Base-by-base conservation (phyloP, 2,113 vertebrate species). In the Mixornis gularis region DNA sequence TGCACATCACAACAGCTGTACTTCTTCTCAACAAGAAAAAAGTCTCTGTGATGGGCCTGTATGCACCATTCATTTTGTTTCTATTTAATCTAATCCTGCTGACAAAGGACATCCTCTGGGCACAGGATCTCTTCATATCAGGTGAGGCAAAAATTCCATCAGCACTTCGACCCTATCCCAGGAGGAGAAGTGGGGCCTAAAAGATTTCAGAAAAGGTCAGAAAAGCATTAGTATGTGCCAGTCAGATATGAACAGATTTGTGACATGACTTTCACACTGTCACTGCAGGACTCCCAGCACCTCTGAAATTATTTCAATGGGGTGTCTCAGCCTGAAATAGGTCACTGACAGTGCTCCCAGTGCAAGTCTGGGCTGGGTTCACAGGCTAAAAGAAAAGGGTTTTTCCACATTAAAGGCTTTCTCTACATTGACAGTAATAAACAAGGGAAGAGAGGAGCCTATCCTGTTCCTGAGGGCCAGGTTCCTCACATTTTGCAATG, bases 321-420 rank as follows among this genome's bases (percentile, higher is more conserved):
- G 53, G 13, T 68, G 73, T 89, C 81, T 87, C 70, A 76, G 78
- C 89, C 87, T 87, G 89, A 85, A 93, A 65, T 21, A 85, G 3
- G 0, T 60, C 8, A 2, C 70, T 92, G 62, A 65, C 70, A 79
- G 70, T 5, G 3, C 63, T 93, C 41, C 43, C 70, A 38, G 13
- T 58, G 49, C 93, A 91, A 92, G 87, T 44, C 78, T 53, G 49
- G 84, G 59, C 93, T 76, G 70, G 32, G 71, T 32, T 87, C 87
- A 65, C 43, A 71, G 48, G 80, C 70, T 84, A 53, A 56, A 24
- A 65, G 79, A 79, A 79, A 91, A 72, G 53, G 5, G 3, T 11
- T 92, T 94, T 91, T 87, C 94, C 87, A 96, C 74, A 91, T 92
- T 65, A 89, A 92, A 94, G 85, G 36, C 29, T 78, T 94, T 95